These are phyloP conservation scores for Galago senegalensis DNA, from an alignment of 2,797 vertebrate species.

Conservation along the genomic window DNA sequence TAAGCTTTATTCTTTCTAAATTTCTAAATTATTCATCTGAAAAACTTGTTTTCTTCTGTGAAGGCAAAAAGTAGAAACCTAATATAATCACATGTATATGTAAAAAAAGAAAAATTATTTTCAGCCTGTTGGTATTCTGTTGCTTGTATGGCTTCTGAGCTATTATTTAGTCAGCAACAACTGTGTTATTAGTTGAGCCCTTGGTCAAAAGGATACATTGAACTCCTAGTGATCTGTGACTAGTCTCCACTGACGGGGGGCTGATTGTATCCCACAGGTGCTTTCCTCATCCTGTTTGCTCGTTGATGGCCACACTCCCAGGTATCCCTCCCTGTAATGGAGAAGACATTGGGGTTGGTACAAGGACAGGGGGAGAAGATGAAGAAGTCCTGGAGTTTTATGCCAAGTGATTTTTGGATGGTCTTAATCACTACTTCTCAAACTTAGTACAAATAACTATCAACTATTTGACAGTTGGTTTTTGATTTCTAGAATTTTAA, in stretches of 20 bases:
- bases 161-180: constrained; percentile 22
- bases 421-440: neutral
- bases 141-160: constrained; percentile 42
- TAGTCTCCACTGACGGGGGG: neutral
- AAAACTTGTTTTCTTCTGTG: neutral
- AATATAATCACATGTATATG: no score
- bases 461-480: constrained; percentile 20
- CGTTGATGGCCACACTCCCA: neutral
- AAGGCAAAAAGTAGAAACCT: no score
- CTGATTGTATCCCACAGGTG: neutral
- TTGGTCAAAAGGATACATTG: neutral
- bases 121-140: neutral
- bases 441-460: constrained; percentile 21
- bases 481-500: constrained; percentile 48
- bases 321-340: neutral
- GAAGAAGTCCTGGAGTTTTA: neutral
- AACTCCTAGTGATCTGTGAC: neutral
- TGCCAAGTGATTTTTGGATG: neutral
- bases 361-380: neutral
- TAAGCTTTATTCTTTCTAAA: neutral
- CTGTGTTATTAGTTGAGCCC: neutral
- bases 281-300: neutral
- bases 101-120: neutral
- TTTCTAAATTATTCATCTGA: neutral
- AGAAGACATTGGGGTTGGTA: neutral